A percentile compares a stretch with the other conserved stretches of the same genome.
phyloP scores from a whole-genome alignment of 2,797 vertebrate genomes.

The Vultur gryphus region DNA sequence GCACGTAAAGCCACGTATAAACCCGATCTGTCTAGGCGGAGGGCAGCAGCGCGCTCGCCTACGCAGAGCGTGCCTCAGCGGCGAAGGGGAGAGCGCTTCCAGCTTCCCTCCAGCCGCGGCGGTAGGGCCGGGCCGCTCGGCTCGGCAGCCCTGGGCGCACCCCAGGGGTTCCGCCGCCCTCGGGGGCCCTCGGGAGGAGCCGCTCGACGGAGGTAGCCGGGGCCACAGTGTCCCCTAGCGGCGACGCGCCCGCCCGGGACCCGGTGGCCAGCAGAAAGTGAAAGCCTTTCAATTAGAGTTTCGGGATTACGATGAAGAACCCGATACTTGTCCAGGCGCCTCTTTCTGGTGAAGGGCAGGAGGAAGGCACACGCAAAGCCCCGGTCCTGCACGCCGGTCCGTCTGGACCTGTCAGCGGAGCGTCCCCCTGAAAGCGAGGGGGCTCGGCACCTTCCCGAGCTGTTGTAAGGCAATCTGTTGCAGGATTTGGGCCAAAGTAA shows the following conservation, averaged over 20 bases:
- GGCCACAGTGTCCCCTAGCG: slow-evolving; percentile 60
- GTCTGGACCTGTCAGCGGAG: accelerated
- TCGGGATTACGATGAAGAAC: accelerated
- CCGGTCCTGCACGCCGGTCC: background rate
- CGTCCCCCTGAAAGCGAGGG: no score
- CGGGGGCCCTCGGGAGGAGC: background rate
- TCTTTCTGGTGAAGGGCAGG: background rate
- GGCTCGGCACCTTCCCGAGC: background rate
- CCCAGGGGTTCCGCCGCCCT: background rate
- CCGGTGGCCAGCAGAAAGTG: background rate
- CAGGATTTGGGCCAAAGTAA: background rate
- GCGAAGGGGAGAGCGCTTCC: no score
- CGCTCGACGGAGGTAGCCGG: background rate
- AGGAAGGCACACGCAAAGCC: background rate
- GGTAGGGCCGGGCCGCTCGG: no score
- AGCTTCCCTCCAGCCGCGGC: no score
- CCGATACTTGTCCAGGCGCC: background rate
- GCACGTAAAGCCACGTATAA: background rate
- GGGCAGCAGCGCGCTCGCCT: background rate
- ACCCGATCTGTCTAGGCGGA: background rate
- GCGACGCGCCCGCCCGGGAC: background rate
- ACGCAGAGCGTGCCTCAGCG: background rate
- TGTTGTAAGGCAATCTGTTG: background rate
- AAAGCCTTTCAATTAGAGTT: background rate
- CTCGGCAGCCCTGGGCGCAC: background rate